phyloP scores from a whole-genome alignment of 2,797 vertebrate species.

The Euthynnus affinis region DNA sequence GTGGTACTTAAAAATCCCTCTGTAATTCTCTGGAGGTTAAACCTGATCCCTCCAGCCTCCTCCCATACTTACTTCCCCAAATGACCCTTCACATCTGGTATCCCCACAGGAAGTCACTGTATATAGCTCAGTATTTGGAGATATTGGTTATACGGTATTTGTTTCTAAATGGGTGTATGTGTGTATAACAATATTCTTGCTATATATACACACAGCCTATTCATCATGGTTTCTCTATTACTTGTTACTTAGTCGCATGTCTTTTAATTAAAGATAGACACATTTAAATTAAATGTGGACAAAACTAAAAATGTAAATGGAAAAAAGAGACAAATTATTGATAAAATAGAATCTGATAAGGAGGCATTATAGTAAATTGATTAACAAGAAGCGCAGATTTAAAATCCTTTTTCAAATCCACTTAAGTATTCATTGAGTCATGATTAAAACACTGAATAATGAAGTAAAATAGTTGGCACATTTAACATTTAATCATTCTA shows the following conservation, averaged over 20 bases:
- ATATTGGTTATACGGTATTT: conserved; percentile 1
- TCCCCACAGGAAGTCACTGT: conserved; percentile 40
- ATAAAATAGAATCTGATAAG: too few species aligned
- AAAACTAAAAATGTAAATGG: conserved; percentile 1
- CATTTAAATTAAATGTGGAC: background rate
- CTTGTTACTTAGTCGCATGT: background rate
- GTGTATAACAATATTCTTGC: background rate
- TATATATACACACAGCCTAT: background rate
- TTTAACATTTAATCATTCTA: background rate
- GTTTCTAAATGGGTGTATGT: background rate
- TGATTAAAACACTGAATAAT: background rate
- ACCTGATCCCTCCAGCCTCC: conserved; percentile 48
- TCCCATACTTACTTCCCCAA: conserved; percentile 22
- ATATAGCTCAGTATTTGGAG: conserved; percentile 27
- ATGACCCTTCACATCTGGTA: conserved; percentile 48
- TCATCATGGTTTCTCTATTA: background rate
- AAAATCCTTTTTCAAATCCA: background rate
- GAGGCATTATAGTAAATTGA: too few species aligned
- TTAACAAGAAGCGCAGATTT: background rate
- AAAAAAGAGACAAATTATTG: background rate
- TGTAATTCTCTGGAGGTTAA: conserved; percentile 41
- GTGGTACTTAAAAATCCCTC: conserved; percentile 18
- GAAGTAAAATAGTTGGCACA: background rate
- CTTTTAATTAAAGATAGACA: background rate
- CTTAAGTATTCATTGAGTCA: background rate